Evolutionary conservation across 2,888 invertebrate genomes (phyloP).

Genomic region (Leucophenga maculata): DNA sequence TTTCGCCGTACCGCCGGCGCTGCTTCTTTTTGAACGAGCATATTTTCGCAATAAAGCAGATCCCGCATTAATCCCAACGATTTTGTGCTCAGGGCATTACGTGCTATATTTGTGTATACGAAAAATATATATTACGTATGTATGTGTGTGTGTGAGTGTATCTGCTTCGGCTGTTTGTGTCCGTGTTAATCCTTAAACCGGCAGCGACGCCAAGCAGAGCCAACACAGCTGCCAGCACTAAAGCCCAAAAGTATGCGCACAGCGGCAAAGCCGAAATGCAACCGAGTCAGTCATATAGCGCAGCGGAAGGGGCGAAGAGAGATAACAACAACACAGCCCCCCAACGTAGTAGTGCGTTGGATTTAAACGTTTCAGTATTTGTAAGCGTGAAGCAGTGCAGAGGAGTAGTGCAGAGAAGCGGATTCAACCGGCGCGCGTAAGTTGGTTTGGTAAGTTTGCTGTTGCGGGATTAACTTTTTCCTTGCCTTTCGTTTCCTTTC

Average conservation of each 20-base stretch:
- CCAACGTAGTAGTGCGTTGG: too few relatives aligned
- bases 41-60: slow-evolving; percentile 68
- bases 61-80: slow-evolving; percentile 68
- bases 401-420: slow-evolving; percentile 46
- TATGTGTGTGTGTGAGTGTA: slow-evolving; percentile 42
- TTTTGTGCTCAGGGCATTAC: slow-evolving; percentile 64
- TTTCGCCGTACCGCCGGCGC: not conserved
- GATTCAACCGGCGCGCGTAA: slow-evolving; percentile 43
- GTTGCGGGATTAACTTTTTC: slow-evolving; percentile 61
- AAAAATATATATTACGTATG: slow-evolving; percentile 27
- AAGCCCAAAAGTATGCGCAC: slow-evolving; percentile 40
- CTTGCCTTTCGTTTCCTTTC: too few relatives aligned
- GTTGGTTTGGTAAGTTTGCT: slow-evolving; percentile 38
- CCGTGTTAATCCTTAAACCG: slow-evolving; percentile 72
- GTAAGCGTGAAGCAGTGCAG: too few relatives aligned
- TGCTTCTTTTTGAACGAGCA: slow-evolving; percentile 46
- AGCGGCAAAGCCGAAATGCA: slow-evolving; percentile 3
- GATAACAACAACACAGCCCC: not conserved
- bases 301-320: slow-evolving; percentile 45
- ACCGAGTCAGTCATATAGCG: not conserved
- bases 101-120: slow-evolving; percentile 30
- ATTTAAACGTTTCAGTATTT: too few relatives aligned
- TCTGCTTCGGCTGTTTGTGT: slow-evolving; percentile 59
- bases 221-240: slow-evolving; percentile 2
- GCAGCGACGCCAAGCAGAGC: slow-evolving; percentile 57